Base-by-base conservation (phyloP, 2,888 invertebrate species). In the Bombylius discolor region DNA sequence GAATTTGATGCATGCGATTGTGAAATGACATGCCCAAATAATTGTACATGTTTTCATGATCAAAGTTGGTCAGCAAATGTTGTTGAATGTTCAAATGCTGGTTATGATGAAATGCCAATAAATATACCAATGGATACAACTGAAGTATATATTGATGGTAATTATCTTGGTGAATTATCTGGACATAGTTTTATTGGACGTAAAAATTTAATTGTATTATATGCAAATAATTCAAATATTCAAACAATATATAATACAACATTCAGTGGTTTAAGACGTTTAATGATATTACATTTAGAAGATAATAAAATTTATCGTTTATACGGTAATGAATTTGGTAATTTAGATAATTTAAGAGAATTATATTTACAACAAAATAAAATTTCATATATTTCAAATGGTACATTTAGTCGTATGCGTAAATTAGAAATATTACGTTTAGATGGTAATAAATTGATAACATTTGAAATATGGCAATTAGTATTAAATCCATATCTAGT, bases 1-100 rank as follows among this genome's bases (percentile, higher is more conserved):
- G 93, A 94, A 73, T 96, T 92, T 75, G 94, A 93, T 73, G 92
- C 92, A 53, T 96, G 96, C 77, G 96, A 96, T 76, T 96, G 96
- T 78, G 91, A 94, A 78, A 94, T 94, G 89, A 92, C 89, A 63
- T 96, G 96, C 72, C 96, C 96, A 51, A 81, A 81, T 49, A 91
- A 92, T 72, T 96, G 96, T 78, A 89, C 89, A 58, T 96, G 96
- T 71, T 95, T 92, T 77, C 92, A 93, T 71, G 94, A 96, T 76
- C 88, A 90, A 68, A 85, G 89, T 55, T 95, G 94, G 92, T 85
- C 88, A 31, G 89, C 90, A 4, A 94, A 94, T 71, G 89, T 94
- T 63, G 93, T 94, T 63, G 91, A 92, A 74, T 94, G 94, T 75
- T 89, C 89, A 23, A 83, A 80, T 56, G 84, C 85, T 42, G 85